Evolutionary conservation across 2,797 vertebrate genomes (phyloP).

Genomic region (Typhlichthys subterraneus): DNA sequence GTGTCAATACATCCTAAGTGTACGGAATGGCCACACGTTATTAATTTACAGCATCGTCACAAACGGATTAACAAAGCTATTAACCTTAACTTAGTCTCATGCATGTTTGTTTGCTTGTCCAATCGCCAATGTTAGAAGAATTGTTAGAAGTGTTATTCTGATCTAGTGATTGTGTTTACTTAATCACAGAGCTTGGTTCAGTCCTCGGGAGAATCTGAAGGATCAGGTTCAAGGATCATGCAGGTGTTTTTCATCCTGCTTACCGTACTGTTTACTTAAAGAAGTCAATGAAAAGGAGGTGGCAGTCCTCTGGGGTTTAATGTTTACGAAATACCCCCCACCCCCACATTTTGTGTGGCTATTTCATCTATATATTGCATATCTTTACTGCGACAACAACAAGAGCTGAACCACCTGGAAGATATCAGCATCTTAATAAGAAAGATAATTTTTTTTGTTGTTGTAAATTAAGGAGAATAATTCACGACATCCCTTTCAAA

Average conservation of each 20-base stretch:
- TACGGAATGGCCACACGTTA: constrained; percentile 3
- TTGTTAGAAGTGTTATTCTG: constrained; percentile 35
- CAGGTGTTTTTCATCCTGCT: constrained; percentile 68
- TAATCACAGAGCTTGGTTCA: constrained; percentile 66
- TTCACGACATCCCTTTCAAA: background rate
- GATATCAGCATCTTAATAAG: constrained; percentile 36
- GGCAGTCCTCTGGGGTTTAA: constrained; percentile 58
- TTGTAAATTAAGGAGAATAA: too few relatives aligned
- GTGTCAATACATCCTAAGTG: background rate
- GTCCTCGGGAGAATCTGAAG: constrained; percentile 53
- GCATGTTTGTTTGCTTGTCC: constrained; percentile 54
- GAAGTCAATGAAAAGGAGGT: constrained; percentile 59
- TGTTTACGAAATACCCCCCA: constrained; percentile 48
- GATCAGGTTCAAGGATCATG: constrained; percentile 35
- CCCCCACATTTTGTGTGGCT: constrained; percentile 27
- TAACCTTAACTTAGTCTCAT: constrained; percentile 70
- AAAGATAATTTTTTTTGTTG: constrained; percentile 32
- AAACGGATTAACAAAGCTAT: constrained; percentile 49
- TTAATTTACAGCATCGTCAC: constrained; percentile 29
- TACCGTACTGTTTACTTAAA: constrained; percentile 72
- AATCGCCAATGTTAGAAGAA: constrained; percentile 52
- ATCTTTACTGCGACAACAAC: constrained; percentile 49
- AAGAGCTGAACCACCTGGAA: constrained; percentile 31
- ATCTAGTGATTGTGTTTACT: constrained; percentile 72
- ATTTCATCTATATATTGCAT: constrained; percentile 50